phyloP scores from a whole-genome alignment of 2,797 vertebrate species.

The Lagodon rhomboides region DNA sequence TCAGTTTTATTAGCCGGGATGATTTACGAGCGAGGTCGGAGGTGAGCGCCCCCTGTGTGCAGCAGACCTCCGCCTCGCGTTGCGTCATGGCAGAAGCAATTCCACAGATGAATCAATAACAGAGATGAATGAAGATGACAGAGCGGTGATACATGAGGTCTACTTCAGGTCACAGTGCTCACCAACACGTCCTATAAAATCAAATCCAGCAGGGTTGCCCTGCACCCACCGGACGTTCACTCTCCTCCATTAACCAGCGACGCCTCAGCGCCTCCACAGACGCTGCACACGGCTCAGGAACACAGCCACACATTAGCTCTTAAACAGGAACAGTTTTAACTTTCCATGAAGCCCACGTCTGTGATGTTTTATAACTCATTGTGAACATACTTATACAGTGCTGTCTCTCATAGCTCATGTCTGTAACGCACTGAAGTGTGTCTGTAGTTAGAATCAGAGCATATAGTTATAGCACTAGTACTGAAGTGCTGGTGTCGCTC shows the following conservation, averaged over 20 bases:
- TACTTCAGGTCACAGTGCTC: conserved; percentile 38
- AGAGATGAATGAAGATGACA: conserved; percentile 71
- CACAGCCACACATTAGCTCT: too few relatives aligned
- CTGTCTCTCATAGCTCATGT: too few relatives aligned
- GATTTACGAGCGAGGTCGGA: conserved; percentile 73
- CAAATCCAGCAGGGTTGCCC: conserved; percentile 13
- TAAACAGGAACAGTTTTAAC: too few relatives aligned
- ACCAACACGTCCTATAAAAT: conserved; percentile 39
- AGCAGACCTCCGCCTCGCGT: conserved; percentile 44
- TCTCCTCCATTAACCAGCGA: conserved; percentile 2
- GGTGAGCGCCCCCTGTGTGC: conserved; percentile 52
- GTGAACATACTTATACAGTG: too few relatives aligned
- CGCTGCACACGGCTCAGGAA: background rate
- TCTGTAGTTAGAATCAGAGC: too few relatives aligned
- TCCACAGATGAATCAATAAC: conserved; percentile 75
- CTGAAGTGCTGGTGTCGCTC: too few relatives aligned
- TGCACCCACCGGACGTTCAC: background rate
- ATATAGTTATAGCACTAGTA: too few relatives aligned
- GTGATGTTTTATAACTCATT: background rate
- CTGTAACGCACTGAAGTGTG: too few relatives aligned
- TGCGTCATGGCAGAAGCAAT: conserved; percentile 73
- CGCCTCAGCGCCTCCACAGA: conserved; percentile 5
- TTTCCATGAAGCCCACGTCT: too few relatives aligned
- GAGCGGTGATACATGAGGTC: conserved; percentile 58
- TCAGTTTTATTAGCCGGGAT: conserved; percentile 63